phyloP scores from a whole-genome alignment of 1,140 invertebrate species.

The Melipona quadrifasciata region DNA sequence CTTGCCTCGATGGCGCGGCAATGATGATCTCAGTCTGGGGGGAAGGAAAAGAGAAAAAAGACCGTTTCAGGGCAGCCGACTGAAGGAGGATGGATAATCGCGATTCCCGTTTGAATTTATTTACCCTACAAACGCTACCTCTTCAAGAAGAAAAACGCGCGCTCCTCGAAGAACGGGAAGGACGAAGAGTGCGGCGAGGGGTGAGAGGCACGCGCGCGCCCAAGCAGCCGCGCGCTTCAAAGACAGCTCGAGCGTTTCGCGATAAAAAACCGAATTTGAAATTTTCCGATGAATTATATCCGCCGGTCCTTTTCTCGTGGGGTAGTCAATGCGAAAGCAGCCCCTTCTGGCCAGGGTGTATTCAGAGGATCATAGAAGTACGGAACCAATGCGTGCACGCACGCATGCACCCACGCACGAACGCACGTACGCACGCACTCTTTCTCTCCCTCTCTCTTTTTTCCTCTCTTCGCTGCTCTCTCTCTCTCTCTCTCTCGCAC shows the following conservation, averaged over 20 bases:
- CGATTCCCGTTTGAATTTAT: constrained; percentile 40
- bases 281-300: constrained; percentile 62
- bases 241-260: background rate
- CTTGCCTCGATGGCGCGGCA: background rate
- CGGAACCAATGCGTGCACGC: constrained; percentile 57
- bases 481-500: background rate
- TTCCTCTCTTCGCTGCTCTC: background rate
- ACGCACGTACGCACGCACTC: constrained; percentile 13
- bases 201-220: background rate
- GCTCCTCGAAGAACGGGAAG: constrained; percentile 8
- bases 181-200: background rate
- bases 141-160: constrained; percentile 13
- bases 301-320: constrained; percentile 31
- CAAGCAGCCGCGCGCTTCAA: background rate
- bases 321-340: constrained; percentile 48
- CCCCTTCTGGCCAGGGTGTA: constrained; percentile 44
- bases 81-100: constrained; percentile 15
- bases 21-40: constrained; percentile 1
- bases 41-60: background rate
- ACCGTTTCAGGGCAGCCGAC: background rate
- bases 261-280: constrained; percentile 61
- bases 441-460: constrained; percentile 27
- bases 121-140: constrained; percentile 24
- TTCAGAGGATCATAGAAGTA: constrained; percentile 67
- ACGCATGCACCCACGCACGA: constrained; percentile 34